These are phyloP conservation scores for Lucinisca nassula DNA, from an alignment of 2,888 invertebrate genomes.

Conservation along the genomic window DNA sequence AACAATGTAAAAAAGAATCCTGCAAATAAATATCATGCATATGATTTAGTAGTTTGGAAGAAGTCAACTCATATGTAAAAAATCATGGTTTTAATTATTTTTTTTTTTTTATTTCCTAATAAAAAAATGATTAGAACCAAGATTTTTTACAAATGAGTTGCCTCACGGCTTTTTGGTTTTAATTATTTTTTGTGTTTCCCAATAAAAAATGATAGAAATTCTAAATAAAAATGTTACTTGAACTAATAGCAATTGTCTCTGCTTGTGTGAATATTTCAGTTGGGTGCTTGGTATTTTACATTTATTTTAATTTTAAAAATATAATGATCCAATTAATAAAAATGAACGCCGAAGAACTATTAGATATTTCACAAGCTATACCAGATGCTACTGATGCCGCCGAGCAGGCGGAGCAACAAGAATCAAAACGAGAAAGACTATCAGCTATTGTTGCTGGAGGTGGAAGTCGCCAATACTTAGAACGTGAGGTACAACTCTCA, in stretches of 20 bases:
- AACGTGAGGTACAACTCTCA: constrained; percentile 30
- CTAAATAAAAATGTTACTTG: background rate
- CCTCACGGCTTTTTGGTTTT: too few species aligned
- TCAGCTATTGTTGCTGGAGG: constrained; percentile 57
- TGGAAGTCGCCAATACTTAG: constrained; percentile 47
- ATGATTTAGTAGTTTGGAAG: too few species aligned
- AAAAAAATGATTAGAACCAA: too few species aligned
- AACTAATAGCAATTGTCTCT: constrained; percentile 44
- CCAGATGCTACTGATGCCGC: background rate
- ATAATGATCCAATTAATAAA: constrained; percentile 35
- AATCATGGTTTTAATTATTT: too few species aligned
- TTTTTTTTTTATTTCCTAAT: too few species aligned
- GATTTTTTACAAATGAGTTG: too few species aligned
- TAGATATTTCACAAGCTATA: background rate
- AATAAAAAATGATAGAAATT: too few species aligned
- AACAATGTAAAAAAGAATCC: too few species aligned
- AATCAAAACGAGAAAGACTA: constrained; percentile 48
- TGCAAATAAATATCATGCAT: too few species aligned
- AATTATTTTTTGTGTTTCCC: too few species aligned
- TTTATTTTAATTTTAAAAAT: constrained; percentile 23
- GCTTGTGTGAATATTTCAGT: constrained; percentile 23
- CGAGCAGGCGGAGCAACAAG: background rate
- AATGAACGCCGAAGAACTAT: constrained; percentile 53
- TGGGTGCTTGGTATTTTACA: constrained; percentile 32
- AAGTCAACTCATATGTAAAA: too few species aligned